Percentiles rank a stretch among this genome's conserved stretches.
Evolutionary conservation across 2,888 invertebrate species (phyloP).

Genomic region (Hypolimnas misippus): DNA sequence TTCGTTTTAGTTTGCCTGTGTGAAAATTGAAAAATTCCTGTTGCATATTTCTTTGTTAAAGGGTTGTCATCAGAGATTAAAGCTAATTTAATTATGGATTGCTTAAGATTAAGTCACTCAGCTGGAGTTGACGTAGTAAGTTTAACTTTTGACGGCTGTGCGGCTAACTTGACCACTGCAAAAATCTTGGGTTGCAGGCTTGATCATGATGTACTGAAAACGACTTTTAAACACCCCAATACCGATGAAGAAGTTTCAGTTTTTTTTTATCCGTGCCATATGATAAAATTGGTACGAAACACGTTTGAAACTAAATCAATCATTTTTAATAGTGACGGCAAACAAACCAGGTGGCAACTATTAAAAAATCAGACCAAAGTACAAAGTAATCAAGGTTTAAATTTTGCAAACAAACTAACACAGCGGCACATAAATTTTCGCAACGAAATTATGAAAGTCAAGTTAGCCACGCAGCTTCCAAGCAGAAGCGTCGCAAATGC

Average conservation of each 20-base stretch:
- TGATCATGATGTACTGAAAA: constrained; percentile 7
- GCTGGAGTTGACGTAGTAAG: constrained; percentile 5
- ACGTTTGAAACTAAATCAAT: not conserved
- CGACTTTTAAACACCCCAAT: constrained; percentile 2
- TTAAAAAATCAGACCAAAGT: constrained; percentile 3
- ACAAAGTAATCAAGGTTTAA: constrained; percentile 3
- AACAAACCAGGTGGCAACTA: constrained; percentile 4
- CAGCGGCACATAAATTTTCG: constrained; percentile 5
- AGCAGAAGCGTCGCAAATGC: constrained; percentile 6
- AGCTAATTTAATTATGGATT: constrained; percentile 7
- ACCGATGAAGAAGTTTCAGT: constrained; percentile 2
- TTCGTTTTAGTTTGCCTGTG: constrained; percentile 17
- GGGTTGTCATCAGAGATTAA: constrained; percentile 6
- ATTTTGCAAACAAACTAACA: constrained; percentile 4
- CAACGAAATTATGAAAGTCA: constrained; percentile 4
- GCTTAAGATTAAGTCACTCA: constrained; percentile 6
- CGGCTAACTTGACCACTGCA: constrained; percentile 1
- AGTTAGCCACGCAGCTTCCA: constrained; percentile 1
- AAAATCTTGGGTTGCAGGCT: constrained; percentile 1
- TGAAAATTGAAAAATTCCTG: constrained; percentile 16
- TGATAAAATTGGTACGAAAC: constrained; percentile 1
- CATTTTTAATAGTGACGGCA: constrained; percentile 1
- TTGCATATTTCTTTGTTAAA: constrained; percentile 8
- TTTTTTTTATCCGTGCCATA: constrained; percentile 1
- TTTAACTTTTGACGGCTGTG: constrained; percentile 1